These are phyloP conservation scores for Diplogasteroides magnus DNA, from an alignment of 1,140 invertebrate genomes.

Conservation along the genomic window DNA sequence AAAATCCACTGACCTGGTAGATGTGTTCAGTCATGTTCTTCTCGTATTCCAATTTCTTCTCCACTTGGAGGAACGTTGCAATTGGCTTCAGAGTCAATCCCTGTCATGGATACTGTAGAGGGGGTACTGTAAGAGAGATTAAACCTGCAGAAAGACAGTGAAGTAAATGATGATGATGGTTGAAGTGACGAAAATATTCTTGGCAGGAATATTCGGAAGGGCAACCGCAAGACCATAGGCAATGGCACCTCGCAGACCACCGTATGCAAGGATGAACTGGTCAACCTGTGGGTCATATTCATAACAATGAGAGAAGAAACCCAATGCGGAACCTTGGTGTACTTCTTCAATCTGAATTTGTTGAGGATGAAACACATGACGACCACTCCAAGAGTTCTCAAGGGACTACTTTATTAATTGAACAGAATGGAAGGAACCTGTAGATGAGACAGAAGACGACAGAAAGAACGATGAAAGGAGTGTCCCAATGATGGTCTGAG, in stretches of 20 bases:
- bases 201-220: slow-evolving; percentile 57
- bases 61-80: slow-evolving; percentile 60
- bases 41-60: slow-evolving; percentile 50
- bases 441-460: slow-evolving; percentile 91
- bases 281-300: slow-evolving; percentile 46
- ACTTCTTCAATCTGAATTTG: slow-evolving; percentile 56
- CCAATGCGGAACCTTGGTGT: slow-evolving; percentile 43
- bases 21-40: slow-evolving; percentile 48
- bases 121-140: neutral
- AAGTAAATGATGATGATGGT: slow-evolving; percentile 62
- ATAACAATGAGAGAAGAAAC: neutral
- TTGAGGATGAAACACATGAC: slow-evolving; percentile 49
- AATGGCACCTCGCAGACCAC: slow-evolving; percentile 61
- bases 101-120: slow-evolving; percentile 39
- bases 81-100: slow-evolving; percentile 61
- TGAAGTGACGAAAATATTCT: slow-evolving; percentile 59
- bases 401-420: neutral
- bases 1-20: slow-evolving; percentile 30
- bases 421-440: slow-evolving; percentile 57
- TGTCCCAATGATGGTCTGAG: slow-evolving; percentile 83
- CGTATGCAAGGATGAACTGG: slow-evolving; percentile 62
- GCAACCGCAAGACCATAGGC: slow-evolving; percentile 61
- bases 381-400: slow-evolving; percentile 61
- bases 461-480: slow-evolving; percentile 85
- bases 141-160: slow-evolving; percentile 61